Evolutionary conservation across 2,888 invertebrate species (phyloP).

Genomic region (Apamea sordens): DNA sequence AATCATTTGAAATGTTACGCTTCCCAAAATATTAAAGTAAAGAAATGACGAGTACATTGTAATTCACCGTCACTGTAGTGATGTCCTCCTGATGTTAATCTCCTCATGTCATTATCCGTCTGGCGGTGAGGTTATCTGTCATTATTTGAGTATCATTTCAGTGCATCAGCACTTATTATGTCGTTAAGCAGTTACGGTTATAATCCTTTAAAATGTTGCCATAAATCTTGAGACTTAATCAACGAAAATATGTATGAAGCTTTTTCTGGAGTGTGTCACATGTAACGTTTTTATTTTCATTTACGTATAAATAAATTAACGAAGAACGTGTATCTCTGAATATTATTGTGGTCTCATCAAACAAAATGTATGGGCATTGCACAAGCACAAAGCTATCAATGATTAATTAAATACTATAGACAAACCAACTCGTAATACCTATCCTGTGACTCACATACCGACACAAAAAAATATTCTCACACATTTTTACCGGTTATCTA

Average conservation of each 20-base stretch:
- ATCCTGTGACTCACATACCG: background rate
- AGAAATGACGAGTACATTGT: conserved; percentile 11
- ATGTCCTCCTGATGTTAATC: conserved; percentile 42
- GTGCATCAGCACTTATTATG: conserved; percentile 48
- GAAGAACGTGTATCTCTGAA: background rate
- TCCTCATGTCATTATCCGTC: conserved; percentile 34
- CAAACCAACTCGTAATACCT: background rate
- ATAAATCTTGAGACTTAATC: background rate
- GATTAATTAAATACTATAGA: background rate
- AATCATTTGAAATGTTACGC: conserved; percentile 22
- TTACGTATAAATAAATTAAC: background rate
- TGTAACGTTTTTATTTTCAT: background rate
- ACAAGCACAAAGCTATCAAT: background rate
- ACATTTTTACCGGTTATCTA: background rate
- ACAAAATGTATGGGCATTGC: too few relatives aligned
- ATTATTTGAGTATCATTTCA: conserved; percentile 43
- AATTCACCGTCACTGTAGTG: conserved; percentile 8
- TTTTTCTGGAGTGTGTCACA: background rate
- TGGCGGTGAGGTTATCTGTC: conserved; percentile 32
- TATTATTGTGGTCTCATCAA: background rate
- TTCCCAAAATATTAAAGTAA: conserved; percentile 22
- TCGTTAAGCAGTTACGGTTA: conserved; percentile 30
- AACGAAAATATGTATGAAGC: background rate
- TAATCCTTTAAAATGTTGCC: background rate
- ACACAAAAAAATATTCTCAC: background rate